A percentile compares a stretch with the other conserved stretches of the same genome.
These are phyloP conservation scores for Syngnathus floridae DNA, from an alignment of 2,113 vertebrate genomes.

Conservation along the genomic window DNA sequence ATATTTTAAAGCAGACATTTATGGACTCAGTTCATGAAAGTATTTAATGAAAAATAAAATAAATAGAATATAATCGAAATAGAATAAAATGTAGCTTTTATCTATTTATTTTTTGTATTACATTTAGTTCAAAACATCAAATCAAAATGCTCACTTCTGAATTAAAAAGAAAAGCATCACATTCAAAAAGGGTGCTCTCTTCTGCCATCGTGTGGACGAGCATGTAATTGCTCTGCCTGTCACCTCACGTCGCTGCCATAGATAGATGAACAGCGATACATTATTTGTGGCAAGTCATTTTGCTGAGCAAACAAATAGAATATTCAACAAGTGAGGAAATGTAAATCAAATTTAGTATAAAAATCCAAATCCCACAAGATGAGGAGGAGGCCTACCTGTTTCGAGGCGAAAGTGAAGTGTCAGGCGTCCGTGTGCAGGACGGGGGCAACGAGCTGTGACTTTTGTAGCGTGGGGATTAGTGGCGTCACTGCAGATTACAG, in stretches of 20 bases:
- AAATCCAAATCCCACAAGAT: not conserved
- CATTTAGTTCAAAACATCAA: not conserved
- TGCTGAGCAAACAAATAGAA: not conserved
- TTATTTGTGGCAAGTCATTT: not conserved
- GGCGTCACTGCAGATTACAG: conserved; percentile 82
- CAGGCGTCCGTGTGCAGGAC: conserved; percentile 45
- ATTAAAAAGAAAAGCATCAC: too few species aligned
- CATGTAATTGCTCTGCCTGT: not conserved
- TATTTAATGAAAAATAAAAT: not conserved
- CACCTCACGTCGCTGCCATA: not conserved
- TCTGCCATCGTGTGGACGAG: not conserved
- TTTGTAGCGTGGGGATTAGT: conserved; percentile 81
- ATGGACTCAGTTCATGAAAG: too few species aligned
- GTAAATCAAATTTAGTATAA: not conserved
- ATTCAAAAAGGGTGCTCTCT: not conserved
- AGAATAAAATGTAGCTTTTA: not conserved
- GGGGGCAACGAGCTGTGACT: conserved; percentile 41
- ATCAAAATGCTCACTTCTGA: too few species aligned
- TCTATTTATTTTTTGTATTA: not conserved
- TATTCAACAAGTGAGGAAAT: not conserved
- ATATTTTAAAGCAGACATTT: too few species aligned
- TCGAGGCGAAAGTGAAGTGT: conserved; percentile 26
- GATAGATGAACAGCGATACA: not conserved
- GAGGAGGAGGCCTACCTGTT: conserved; percentile 53
- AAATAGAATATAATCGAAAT: not conserved